Evolutionary conservation across 2,888 invertebrate species (phyloP).

Genomic region (Phanerotoma sp.): DNA sequence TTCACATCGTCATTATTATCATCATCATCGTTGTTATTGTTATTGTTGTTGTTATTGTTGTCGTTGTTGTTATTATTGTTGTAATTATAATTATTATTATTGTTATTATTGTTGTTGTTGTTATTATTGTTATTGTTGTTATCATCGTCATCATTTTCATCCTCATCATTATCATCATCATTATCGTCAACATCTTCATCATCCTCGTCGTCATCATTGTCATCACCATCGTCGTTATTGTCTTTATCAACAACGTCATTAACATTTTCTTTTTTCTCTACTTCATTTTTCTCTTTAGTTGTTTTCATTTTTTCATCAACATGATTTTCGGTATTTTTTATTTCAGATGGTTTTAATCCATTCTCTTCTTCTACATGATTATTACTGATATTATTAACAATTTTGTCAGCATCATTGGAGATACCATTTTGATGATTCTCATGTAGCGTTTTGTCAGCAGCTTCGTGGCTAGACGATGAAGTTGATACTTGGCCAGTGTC

Average conservation of each 20-base stretch:
- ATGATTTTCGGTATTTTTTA: conserved; percentile 27
- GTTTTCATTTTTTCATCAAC: background rate
- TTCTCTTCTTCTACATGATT: conserved; percentile 26
- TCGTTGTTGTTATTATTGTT: conserved; percentile 26
- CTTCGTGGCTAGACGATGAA: conserved; percentile 40
- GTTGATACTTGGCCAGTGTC: conserved; percentile 60
- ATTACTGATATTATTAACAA: conserved; percentile 35
- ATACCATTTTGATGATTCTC: conserved; percentile 39
- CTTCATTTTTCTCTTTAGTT: conserved; percentile 33
- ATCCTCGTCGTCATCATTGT: conserved; percentile 34
- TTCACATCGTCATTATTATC: conserved; percentile 30
- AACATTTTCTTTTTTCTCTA: conserved; percentile 41
- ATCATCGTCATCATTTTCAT: conserved; percentile 29
- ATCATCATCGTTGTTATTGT: conserved; percentile 33
- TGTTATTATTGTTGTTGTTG: conserved; percentile 33
- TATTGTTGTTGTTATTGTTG: conserved; percentile 1
- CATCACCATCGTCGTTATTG: conserved; percentile 36
- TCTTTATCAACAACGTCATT: conserved; percentile 42
- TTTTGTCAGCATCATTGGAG: conserved; percentile 37
- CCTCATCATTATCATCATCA: conserved; percentile 34
- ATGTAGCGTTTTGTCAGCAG: conserved; percentile 30
- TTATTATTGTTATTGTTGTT: conserved; percentile 32
- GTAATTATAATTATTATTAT: conserved; percentile 27
- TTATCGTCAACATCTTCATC: conserved; percentile 32
- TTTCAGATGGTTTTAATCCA: too few species aligned